These are phyloP conservation scores for Syrphus vitripennis DNA, from an alignment of 2,888 invertebrate genomes.

Conservation along the genomic window DNA sequence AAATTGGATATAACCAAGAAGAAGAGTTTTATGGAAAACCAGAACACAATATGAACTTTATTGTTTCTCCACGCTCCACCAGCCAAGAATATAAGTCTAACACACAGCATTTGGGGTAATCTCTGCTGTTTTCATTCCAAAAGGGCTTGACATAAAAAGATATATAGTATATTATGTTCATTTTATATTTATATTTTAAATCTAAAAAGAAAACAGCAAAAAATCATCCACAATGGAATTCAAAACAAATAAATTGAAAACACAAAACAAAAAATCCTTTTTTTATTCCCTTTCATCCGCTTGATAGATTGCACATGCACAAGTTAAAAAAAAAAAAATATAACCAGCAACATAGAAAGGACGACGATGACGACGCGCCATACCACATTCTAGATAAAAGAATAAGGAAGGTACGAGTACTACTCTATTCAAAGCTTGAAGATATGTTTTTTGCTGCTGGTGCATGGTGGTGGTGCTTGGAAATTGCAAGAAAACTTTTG, in stretches of 20 bases:
- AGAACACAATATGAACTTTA: conserved; percentile 43
- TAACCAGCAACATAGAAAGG: neutral
- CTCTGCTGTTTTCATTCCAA: conserved; percentile 26
- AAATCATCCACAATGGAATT: conserved; percentile 57
- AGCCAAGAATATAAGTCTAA: neutral
- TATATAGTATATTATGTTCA: neutral
- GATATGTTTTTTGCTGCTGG: neutral
- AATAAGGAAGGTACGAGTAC: neutral
- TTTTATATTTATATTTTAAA: neutral
- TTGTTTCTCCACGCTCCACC: conserved; percentile 26
- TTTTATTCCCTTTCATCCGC: conserved; percentile 39
- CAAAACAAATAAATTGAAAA: conserved; percentile 70
- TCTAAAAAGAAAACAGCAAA: neutral
- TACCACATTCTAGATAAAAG: neutral
- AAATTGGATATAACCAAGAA: conserved; percentile 65
- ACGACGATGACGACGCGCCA: too few species aligned
- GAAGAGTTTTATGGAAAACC: conserved; percentile 19
- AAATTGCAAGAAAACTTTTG: conserved; percentile 10
- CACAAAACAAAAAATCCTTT: conserved; percentile 39
- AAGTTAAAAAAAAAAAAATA: conserved; percentile 3
- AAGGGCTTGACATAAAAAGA: conserved; percentile 55
- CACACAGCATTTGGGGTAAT: conserved; percentile 16
- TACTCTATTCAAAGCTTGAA: neutral
- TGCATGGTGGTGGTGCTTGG: neutral
- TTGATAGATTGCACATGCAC: conserved; percentile 62